phyloP scores from a whole-genome alignment of 2,888 invertebrate genomes.

The Pedicia rivosa region DNA sequence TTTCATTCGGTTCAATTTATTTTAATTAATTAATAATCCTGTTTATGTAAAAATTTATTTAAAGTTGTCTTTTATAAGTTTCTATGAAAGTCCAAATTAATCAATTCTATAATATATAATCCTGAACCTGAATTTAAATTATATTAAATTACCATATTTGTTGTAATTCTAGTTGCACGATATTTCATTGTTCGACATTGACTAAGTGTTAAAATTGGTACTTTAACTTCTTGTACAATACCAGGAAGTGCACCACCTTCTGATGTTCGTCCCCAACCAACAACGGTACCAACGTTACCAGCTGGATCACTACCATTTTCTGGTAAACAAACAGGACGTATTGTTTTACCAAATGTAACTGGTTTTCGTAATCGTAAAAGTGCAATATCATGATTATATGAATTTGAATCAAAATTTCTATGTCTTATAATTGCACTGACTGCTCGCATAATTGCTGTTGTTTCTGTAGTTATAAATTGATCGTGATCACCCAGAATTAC shows the following conservation, averaged over 20 bases:
- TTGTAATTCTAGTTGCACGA: slow-evolving; percentile 62
- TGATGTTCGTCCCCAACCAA: slow-evolving; percentile 73
- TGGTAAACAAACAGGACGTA: slow-evolving; percentile 59
- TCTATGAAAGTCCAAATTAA: background rate
- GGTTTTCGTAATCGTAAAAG: slow-evolving; percentile 60
- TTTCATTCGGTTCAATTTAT: background rate
- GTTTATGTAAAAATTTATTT: background rate
- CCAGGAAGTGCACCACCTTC: slow-evolving; percentile 69
- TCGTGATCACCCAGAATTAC: slow-evolving; percentile 75
- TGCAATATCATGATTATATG: slow-evolving; percentile 77
- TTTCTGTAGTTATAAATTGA: slow-evolving; percentile 61
- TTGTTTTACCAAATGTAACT: slow-evolving; percentile 46
- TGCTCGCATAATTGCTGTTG: slow-evolving; percentile 64
- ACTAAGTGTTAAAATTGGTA: slow-evolving; percentile 61
- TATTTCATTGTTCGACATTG: slow-evolving; percentile 77
- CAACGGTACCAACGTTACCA: slow-evolving; percentile 51
- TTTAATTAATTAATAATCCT: background rate
- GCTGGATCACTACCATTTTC: slow-evolving; percentile 32
- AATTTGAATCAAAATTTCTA: slow-evolving; percentile 67
- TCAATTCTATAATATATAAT: background rate
- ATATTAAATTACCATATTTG: slow-evolving; percentile 63
- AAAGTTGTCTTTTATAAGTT: background rate
- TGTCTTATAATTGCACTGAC: slow-evolving; percentile 64
- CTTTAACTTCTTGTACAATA: slow-evolving; percentile 67
- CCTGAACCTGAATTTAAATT: too few species aligned